Evolutionary conservation across 2,113 vertebrate genomes (phyloP), one percentile per base, ranked within the genome.

Genomic region (Nothobranchius kuhntae): DNA sequence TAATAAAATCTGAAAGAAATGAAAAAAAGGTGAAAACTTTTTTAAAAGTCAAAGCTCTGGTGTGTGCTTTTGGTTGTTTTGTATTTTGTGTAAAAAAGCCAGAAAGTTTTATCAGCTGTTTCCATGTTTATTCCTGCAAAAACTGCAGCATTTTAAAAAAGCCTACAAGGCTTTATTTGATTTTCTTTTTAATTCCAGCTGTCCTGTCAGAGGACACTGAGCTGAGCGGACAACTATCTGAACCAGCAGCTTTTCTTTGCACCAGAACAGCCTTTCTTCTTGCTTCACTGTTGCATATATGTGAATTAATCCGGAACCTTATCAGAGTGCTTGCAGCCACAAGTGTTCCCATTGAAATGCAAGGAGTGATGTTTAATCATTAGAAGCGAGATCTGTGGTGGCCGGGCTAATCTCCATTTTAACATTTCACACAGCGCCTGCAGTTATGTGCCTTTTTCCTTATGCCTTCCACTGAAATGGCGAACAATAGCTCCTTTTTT

Each of bases 381-480:
- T 80, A 74, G 77, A 67, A 81, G 86, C 75, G 46, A 79, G 78
- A 87, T 87, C 78, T 81, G 82, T 80, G 62, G 66, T 48, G 77
- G 82, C 77, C 67, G 70, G 81, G 85, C 86, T 89, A 89, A 91
- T 87, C 88, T 91, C 80, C 82, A 80, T 85, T 85, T 90, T 89
- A 90, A 87, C 84, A 89, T 88, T 89, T 91, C 88, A 91, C 77
- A 89, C 77, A 80, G 59, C 17, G 89, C 91, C 86, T 76, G 85
- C 77, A 73, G 91, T 80, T 77, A 82, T 86, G 84, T 78, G 78
- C 68, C 65, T 72, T 63, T 71, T 52, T 42, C 48, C 26, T 52
- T n/a, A 60, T 75, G 65, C 65, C 57, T 53, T 64, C 65, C 52
- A 7, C 64, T 35, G 36, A 60, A 77, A 73, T 36, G 51, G 53